Percentiles rank a stretch among this genome's conserved stretches.
Evolutionary conservation across 2,113 vertebrate genomes (phyloP).

Genomic region (Gallinago jamesoni): DNA sequence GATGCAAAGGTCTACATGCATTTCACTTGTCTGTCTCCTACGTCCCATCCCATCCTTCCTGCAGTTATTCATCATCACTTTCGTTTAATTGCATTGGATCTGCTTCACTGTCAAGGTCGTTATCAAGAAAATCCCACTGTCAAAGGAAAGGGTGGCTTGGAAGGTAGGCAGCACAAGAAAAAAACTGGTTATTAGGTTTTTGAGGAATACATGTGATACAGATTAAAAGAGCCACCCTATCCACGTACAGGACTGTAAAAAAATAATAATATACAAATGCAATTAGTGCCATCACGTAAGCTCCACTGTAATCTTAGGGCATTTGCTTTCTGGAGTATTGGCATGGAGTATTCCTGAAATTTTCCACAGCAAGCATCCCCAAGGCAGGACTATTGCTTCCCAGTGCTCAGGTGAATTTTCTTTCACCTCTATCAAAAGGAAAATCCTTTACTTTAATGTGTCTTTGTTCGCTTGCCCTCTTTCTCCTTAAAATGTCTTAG

Average conservation of each 20-base stretch:
- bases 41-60: slow-evolving; percentile 17
- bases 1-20: neutral
- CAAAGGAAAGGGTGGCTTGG: neutral
- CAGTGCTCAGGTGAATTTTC: neutral
- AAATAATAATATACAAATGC: neutral
- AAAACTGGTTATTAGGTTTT: neutral
- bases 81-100: slow-evolving; percentile 22
- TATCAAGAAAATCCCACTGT: neutral
- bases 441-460: neutral
- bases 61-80: slow-evolving; percentile 31
- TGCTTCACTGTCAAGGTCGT: slow-evolving; percentile 37
- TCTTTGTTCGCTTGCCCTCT: neutral
- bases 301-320: neutral
- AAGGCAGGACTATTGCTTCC: neutral
- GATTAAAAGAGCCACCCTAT: neutral
- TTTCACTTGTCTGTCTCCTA: slow-evolving; percentile 22
- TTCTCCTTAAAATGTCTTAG: neutral
- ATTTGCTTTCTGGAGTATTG: neutral
- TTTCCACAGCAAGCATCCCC: neutral
- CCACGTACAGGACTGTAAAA: neutral
- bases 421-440: neutral
- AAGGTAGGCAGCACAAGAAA: neutral
- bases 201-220: neutral
- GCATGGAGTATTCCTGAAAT: neutral
- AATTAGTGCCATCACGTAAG: neutral